These are phyloP conservation scores for Cotesia congregata DNA, from an alignment of 2,888 invertebrate genomes.

Conservation along the genomic window DNA sequence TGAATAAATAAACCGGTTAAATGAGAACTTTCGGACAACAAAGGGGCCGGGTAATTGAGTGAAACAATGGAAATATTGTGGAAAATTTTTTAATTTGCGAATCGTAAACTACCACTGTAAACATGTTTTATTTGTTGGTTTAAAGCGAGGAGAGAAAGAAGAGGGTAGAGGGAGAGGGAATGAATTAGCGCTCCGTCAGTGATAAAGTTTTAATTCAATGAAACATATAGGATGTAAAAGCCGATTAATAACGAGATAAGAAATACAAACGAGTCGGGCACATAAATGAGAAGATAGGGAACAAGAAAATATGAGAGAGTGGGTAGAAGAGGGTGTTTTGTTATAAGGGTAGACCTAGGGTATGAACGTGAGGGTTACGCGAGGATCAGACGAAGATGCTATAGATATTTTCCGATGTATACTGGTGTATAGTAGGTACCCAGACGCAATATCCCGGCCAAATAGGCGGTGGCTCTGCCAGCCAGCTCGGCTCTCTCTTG, in stretches of 20 bases:
- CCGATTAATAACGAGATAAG: slow-evolving; percentile 13
- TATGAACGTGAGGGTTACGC: slow-evolving; percentile 16
- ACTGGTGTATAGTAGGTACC: not conserved
- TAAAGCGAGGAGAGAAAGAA: not conserved
- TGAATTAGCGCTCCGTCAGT: too few species aligned
- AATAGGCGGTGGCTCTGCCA: slow-evolving; percentile 34
- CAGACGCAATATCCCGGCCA: slow-evolving; percentile 16
- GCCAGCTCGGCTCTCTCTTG: slow-evolving; percentile 23
- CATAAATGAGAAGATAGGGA: not conserved
- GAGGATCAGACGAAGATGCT: slow-evolving; percentile 26
- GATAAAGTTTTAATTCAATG: slow-evolving; percentile 16
- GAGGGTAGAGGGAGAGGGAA: not conserved
- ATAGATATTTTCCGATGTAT: slow-evolving; percentile 23
- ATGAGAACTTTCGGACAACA: not conserved
- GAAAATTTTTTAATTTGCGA: not conserved
- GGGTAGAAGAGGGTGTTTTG: slow-evolving; percentile 1
- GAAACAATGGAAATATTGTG: not conserved
- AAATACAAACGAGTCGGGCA: slow-evolving; percentile 12
- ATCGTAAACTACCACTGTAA: not conserved
- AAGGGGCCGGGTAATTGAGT: not conserved
- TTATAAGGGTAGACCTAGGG: slow-evolving; percentile 7
- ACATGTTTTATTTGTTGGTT: not conserved
- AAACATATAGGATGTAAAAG: slow-evolving; percentile 2
- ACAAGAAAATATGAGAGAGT: not conserved
- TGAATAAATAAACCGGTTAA: not conserved